Evolutionary conservation across 2,113 vertebrate species (phyloP), one percentile per base, ranked within the genome.

Genomic region (Daubentonia madagascariensis): DNA sequence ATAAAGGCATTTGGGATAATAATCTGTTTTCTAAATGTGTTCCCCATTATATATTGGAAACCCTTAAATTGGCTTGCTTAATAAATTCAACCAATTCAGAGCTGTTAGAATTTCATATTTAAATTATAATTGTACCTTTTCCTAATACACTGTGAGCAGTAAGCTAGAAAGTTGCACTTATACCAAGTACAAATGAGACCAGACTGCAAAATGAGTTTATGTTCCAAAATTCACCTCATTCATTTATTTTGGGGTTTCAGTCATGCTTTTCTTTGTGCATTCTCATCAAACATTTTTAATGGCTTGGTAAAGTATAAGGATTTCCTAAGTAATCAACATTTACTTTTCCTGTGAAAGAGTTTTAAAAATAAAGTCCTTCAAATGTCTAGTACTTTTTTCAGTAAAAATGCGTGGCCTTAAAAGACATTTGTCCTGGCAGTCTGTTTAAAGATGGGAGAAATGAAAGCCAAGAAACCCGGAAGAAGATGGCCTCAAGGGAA

Each of bases 401-500:
- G 2, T 32, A 96, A 86, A 97, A 94, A 97, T 75, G 57, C 97
- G 97, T 95, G 81, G 89, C 90, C 97, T 97, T 80, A 97, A 91
- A 98, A 85, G 92, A 98, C 98, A 98, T 98, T 89, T 98, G 57
- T 91, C 40, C 2, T 95, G 83, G 88, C 96, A 95, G 87, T 98
- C 97, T 97, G 95, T 98, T 98, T 98, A 98, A 98, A 98, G 89
- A 97, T 97, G 97, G 81, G 91, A 97, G 86, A 96, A 92, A 96
- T 43, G 96, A 97, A 97, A 96, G 96, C 91, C 96, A 97, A 97
- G 89, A 97, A 98, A 98, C 96, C 92, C 22, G 28, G 90, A 97
- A 98, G 96, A 93, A 98, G 96, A 96, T 85, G 89, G 83, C 97
- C 98, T 97, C 91, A 28, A 96, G 98, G 98, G 98, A 98, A 95